Conservation (phyloP, 2,888 invertebrate genomes). For the Megaustenia siamemsis region DNA sequence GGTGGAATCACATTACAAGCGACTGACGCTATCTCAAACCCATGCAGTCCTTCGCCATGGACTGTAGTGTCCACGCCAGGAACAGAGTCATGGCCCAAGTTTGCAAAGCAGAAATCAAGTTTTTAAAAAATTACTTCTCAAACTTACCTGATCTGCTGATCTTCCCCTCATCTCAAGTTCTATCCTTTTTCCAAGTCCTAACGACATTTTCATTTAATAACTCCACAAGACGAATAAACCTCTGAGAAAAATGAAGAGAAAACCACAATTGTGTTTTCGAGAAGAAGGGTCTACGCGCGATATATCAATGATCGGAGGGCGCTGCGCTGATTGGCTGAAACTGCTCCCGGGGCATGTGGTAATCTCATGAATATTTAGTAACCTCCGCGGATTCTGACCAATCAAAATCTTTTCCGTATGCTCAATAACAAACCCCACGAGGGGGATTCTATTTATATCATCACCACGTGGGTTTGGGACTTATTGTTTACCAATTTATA, state of each 20-base stretch:
- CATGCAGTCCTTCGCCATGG: constrained; percentile 9
- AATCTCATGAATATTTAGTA: constrained; percentile 70
- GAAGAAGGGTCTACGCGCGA: constrained; percentile 58
- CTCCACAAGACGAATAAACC: constrained; percentile 33
- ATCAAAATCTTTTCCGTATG: constrained; percentile 50
- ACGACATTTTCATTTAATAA: constrained; percentile 57
- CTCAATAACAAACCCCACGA: constrained; percentile 57
- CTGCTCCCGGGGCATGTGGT: constrained; percentile 52
- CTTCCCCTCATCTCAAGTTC: constrained; percentile 95
- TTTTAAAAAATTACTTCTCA: constrained; percentile 59
- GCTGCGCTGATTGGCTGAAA: constrained; percentile 54
- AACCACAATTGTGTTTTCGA: constrained; percentile 29
- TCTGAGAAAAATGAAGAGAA: constrained; percentile 10
- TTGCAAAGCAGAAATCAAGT: constrained; percentile 36
- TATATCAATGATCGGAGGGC: constrained; percentile 56
- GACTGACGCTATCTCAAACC: background rate
- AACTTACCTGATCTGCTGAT: constrained; percentile 91
- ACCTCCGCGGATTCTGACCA: constrained; percentile 56
- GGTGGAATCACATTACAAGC: background rate
- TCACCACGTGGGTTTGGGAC: constrained; percentile 25
- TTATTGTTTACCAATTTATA: constrained; percentile 26
- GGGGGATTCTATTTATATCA: constrained; percentile 46
- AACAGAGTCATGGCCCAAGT: constrained; percentile 42
- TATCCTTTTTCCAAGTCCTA: constrained; percentile 84
- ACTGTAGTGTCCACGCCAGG: constrained; percentile 34